phyloP scores from a whole-genome alignment of 2,888 invertebrate species.

The Yponomeuta malinellus region DNA sequence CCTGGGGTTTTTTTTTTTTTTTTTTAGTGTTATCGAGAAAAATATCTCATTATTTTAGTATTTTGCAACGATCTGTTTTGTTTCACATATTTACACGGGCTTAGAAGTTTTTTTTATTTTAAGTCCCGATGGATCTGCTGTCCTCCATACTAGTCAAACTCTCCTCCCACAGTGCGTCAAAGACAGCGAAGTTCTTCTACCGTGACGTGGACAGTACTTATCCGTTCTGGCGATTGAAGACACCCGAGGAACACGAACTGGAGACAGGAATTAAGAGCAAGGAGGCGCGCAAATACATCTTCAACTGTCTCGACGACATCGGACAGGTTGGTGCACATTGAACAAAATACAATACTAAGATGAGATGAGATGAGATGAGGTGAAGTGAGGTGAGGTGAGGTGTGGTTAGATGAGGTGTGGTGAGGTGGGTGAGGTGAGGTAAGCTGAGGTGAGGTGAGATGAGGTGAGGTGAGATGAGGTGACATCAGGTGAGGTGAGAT shows the following conservation, averaged over 20 bases:
- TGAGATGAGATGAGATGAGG: not conserved
- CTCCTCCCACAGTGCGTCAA: slow-evolving; percentile 89
- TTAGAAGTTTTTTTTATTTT: too few relatives aligned
- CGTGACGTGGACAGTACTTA: slow-evolving; percentile 95
- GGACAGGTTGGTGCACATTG: slow-evolving; percentile 77
- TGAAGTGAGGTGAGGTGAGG: too few relatives aligned
- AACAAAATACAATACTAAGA: not conserved
- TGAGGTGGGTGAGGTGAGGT: not conserved
- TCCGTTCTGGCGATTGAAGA: slow-evolving; percentile 91
- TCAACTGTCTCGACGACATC: slow-evolving; percentile 99
- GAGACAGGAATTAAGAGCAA: slow-evolving; percentile 99
- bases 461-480: not conserved
- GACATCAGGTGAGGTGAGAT: not conserved
- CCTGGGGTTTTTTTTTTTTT: too few relatives aligned
- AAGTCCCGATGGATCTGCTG: too few relatives aligned
- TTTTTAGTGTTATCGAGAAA: too few relatives aligned
- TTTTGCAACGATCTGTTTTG: too few relatives aligned
- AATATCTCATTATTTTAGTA: too few relatives aligned
- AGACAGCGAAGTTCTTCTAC: slow-evolving; percentile 99
- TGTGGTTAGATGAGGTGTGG: not conserved
- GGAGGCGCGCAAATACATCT: slow-evolving; percentile 99
- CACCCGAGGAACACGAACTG: slow-evolving; percentile 98
- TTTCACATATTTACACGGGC: too few relatives aligned
- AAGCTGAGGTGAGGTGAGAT: not conserved
- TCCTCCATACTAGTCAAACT: too few relatives aligned